Percentiles rank a stretch among this genome's conserved stretches.
phyloP scores from a whole-genome alignment of 1,140 invertebrate species.

The Battus philenor region DNA sequence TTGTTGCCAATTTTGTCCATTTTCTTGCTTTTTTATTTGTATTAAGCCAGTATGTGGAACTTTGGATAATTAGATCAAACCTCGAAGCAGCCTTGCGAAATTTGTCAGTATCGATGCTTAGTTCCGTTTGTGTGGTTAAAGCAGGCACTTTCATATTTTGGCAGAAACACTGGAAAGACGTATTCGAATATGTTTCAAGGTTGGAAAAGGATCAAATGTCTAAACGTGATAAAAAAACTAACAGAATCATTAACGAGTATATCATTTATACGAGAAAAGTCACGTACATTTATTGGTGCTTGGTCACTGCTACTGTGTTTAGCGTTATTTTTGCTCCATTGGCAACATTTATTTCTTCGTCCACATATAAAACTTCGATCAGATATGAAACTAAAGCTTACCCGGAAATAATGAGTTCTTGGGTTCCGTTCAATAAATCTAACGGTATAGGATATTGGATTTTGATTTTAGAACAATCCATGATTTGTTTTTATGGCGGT shows the following conservation, averaged over 20 bases:
- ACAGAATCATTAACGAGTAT: constrained; percentile 35
- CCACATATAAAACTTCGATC: constrained; percentile 23
- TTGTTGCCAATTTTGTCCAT: constrained; percentile 39
- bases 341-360: constrained; percentile 32
- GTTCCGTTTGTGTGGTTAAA: constrained; percentile 51
- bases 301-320: constrained; percentile 47
- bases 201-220: constrained; percentile 37
- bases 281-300: constrained; percentile 50
- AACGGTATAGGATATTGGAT: constrained; percentile 39
- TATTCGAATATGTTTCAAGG: constrained; percentile 43
- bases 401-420: constrained; percentile 58
- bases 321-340: constrained; percentile 51
- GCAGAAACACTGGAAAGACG: constrained; percentile 42
- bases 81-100: constrained; percentile 45
- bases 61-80: constrained; percentile 44
- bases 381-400: constrained; percentile 34
- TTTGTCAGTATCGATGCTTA: constrained; percentile 53
- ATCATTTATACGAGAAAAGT: constrained; percentile 48
- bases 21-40: constrained; percentile 44
- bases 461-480: constrained; percentile 29
- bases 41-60: constrained; percentile 48
- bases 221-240: constrained; percentile 25
- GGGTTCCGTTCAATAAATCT: constrained; percentile 48
- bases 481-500: constrained; percentile 52
- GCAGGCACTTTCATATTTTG: constrained; percentile 45